A percentile compares a stretch with the other conserved stretches of the same genome.
Evolutionary conservation across 2,888 invertebrate genomes (phyloP).

Genomic region (Muschampia plurimacula): DNA sequence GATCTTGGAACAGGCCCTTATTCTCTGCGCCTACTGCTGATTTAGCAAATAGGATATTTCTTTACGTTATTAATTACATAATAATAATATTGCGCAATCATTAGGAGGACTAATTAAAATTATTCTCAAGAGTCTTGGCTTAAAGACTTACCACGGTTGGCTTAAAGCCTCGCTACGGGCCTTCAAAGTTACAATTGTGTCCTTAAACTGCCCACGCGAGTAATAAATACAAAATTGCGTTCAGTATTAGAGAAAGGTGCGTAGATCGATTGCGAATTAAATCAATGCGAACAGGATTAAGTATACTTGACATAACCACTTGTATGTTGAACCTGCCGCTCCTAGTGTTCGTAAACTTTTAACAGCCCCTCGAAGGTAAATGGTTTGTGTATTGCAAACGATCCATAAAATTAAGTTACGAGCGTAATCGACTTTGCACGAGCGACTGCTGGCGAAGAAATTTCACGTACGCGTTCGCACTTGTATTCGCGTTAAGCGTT

Average conservation of each 20-base stretch:
- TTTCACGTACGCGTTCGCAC: not conserved
- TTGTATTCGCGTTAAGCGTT: not conserved
- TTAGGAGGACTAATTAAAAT: not conserved
- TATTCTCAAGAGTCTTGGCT: not conserved
- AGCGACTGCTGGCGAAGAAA: constrained; percentile 1
- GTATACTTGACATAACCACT: constrained; percentile 10
- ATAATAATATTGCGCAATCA: too few relatives aligned
- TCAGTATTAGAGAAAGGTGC: constrained; percentile 51
- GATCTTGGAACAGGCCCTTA: too few relatives aligned
- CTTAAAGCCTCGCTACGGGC: constrained; percentile 10
- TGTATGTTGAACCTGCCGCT: constrained; percentile 1
- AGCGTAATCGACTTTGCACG: not conserved
- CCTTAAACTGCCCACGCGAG: constrained; percentile 28
- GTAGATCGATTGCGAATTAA: constrained; percentile 49
- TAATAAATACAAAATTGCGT: constrained; percentile 37
- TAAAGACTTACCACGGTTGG: not conserved
- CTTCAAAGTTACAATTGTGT: constrained; percentile 12
- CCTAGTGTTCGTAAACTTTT: not conserved
- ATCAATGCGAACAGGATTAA: constrained; percentile 46
- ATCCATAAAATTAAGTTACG: not conserved
- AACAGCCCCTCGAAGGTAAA: not conserved
- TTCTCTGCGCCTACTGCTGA: too few relatives aligned
- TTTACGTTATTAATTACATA: too few relatives aligned
- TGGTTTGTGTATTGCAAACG: not conserved
- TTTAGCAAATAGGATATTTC: too few relatives aligned